These are phyloP conservation scores for Scolopax rusticola DNA, from an alignment of 2,797 vertebrate species.

Conservation along the genomic window DNA sequence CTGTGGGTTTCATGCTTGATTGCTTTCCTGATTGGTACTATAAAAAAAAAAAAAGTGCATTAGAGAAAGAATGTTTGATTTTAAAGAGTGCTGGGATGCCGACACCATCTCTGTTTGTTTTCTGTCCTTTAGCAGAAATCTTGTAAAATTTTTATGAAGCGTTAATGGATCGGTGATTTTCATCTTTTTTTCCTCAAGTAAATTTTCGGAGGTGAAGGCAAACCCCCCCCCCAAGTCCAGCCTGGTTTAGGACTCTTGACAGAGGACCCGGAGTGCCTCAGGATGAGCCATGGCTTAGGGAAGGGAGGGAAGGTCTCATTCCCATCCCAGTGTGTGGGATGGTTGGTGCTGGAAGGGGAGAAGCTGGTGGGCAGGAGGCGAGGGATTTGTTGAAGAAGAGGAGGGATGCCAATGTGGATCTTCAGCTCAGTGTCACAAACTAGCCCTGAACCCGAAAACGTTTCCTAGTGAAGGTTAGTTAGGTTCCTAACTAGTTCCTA, in stretches of 20 bases:
- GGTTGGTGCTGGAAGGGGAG: background rate
- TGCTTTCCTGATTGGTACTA: conserved; percentile 75
- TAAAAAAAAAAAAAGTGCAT: conserved; percentile 64
- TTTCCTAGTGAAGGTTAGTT: background rate
- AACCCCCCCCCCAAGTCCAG: conserved; percentile 1
- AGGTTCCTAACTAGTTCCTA: too few species aligned
- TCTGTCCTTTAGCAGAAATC: conserved; percentile 78
- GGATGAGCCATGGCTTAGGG: background rate
- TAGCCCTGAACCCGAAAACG: background rate
- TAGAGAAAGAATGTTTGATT: conserved; percentile 79
- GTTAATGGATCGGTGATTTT: conserved; percentile 77
- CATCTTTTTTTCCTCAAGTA: conserved; percentile 67
- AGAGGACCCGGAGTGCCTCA: background rate
- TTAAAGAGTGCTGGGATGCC: conserved; percentile 72
- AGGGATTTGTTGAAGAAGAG: background rate
- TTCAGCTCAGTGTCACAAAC: background rate
- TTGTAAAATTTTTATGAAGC: conserved; percentile 84
- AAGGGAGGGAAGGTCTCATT: background rate
- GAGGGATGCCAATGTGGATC: background rate
- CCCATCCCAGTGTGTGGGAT: background rate
- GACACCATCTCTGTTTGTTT: conserved; percentile 81
- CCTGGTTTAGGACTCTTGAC: conserved; percentile 35
- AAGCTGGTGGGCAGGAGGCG: background rate
- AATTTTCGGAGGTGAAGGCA: conserved; percentile 69
- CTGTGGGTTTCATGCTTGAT: conserved; percentile 68